Evolutionary conservation across 2,888 invertebrate genomes (phyloP), one percentile per base, ranked within the genome.

Genomic region (Nesidiocoris tenuis): DNA sequence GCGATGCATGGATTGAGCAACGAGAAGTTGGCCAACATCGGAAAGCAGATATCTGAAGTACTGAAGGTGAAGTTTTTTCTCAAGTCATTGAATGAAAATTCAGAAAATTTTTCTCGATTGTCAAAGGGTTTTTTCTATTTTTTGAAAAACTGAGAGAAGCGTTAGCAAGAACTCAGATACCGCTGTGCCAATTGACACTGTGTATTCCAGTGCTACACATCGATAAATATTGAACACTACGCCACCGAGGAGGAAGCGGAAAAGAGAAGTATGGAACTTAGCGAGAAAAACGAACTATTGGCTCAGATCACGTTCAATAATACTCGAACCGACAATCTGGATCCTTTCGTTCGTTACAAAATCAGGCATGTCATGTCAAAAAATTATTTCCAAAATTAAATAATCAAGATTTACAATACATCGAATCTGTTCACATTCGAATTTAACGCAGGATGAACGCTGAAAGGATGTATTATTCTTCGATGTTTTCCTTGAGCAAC

Each of bases 221-320:
- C 78, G 24, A 65, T 76, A 21, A 57, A 64, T 57, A 70, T 82
- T 2, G 80, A 79, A 75, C 81, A 81, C 1, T 81, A 80, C 25
- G 80, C 83, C 0, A 85, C 85, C 1, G 90, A 90, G 79, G 82
- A 84, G 1, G 85, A 87, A 19, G 83, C 91, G 25, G 87, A 88
- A 57, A 83, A 84, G 59, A 84, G 86, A 0, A 91, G 91, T 0
- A 87, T 86, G 0, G 81, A 84, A 5, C 84, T 91, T 3, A 86
- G 87, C 75, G 82, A 86, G 19, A 83, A 87, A 75, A 88, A 90
- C 79, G 87, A 90, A 64, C 89, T 93, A 80, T 87, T 91, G 81
- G 93, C 91, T 7, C 93, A 89, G 82, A 82, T 87, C 23, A 78
- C 70, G 24, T 80, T 80, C 57, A 39, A 80, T 77, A 76, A 79